Base-by-base conservation (phyloP, 1,140 invertebrate species). In the Venustaconcha ellipsiformis region DNA sequence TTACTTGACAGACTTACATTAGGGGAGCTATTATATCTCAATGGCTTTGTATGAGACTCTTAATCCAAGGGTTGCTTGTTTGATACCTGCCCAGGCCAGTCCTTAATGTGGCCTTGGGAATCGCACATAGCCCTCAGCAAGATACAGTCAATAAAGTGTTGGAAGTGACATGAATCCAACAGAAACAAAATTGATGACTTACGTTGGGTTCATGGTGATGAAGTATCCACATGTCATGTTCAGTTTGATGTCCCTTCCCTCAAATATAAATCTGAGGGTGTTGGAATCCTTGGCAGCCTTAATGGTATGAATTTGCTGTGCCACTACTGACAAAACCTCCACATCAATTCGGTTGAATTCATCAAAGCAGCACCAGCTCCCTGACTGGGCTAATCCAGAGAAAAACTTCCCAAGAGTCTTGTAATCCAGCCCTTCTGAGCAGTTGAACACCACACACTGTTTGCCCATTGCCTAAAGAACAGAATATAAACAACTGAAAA, bases 331-430 rank as follows among this genome's bases (percentile, higher is more conserved):
- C 58, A 96, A 87, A 12, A 96, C 96, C 89, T 96, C 95, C 60
- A 97, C 94, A 76, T 96, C 95, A 60, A 96, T 96, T 13, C 95
- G 91, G 88, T 97, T 97, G 88, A 97, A 96, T 87, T 97, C 95
- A 83, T 97, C 95, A 88, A 97, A 96, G 84, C 95, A 97, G 83
- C 94, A 95, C 95, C 95, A 96, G 14, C 94, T 94, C 13, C 95
- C 95, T 11, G 94, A 95, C 74, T 95, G 95, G 0, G 95, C 95
- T 67, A 96, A 84, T 0, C 95, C 95, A 3, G 95, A 94, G 87
- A 96, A 96, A 85, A 96, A 96, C 79, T 89, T 90, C 48, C 88
- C 89, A 58, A 90, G 74, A 80, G 87, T 89, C 80, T 89, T 86
- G 73, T 85, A 88, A 60, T 88, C 85, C 37, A 88, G 77, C 11